Evolutionary conservation across 2,888 invertebrate species (phyloP).

Genomic region (Meloe dianella): DNA sequence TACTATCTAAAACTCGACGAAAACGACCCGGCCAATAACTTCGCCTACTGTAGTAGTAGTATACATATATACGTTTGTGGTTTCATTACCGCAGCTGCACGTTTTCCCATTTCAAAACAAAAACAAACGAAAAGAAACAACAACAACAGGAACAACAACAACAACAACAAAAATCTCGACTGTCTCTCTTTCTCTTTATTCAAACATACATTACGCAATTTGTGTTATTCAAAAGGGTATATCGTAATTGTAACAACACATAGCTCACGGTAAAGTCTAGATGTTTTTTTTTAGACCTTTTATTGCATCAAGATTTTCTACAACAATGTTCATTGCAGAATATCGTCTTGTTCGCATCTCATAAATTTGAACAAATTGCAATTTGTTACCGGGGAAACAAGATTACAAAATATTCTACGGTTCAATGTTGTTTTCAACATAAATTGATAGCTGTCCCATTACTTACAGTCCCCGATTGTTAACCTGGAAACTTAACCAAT

Average conservation of each 20-base stretch:
- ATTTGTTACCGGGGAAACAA: slow-evolving; percentile 6
- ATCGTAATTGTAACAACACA: neutral
- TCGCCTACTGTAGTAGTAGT: slow-evolving; percentile 22
- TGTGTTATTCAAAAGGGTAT: neutral
- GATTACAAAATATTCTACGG: slow-evolving; percentile 8
- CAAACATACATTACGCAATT: neutral
- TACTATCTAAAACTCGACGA: slow-evolving; percentile 5
- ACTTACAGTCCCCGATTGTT: neutral
- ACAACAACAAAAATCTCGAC: neutral
- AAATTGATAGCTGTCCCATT: slow-evolving; percentile 7
- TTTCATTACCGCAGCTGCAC: slow-evolving; percentile 30
- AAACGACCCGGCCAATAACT: slow-evolving; percentile 24
- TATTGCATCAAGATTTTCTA: neutral
- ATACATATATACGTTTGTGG: slow-evolving; percentile 31
- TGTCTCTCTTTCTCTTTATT: neutral
- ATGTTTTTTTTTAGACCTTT: neutral
- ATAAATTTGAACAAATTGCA: slow-evolving; percentile 16
- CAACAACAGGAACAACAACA: neutral
- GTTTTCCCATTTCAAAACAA: slow-evolving; percentile 20
- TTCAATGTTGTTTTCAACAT: slow-evolving; percentile 11
- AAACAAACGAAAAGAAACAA: neutral
- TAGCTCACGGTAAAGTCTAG: neutral
- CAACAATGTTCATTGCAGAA: slow-evolving; percentile 3
- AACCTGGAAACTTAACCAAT: neutral
- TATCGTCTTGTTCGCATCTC: slow-evolving; percentile 14